These are phyloP conservation scores for Onychomys leucogaster DNA, from an alignment of 2,797 vertebrate genomes.

Conservation along the genomic window DNA sequence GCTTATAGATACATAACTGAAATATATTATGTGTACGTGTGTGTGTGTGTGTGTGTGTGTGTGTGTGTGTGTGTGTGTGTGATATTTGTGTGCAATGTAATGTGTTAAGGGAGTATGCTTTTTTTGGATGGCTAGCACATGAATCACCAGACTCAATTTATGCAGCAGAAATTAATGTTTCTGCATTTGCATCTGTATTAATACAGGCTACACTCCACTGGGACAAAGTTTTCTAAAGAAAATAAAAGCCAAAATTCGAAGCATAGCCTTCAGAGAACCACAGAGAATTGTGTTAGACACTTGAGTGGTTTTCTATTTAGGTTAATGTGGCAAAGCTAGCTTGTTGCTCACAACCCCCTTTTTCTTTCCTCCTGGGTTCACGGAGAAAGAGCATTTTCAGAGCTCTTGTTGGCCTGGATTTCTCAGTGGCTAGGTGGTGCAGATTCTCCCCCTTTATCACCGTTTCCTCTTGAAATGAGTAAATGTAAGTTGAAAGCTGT, in stretches of 20 bases:
- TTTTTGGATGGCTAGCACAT: background rate
- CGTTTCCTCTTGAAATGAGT: conserved; percentile 50
- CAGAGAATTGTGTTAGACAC: conserved; percentile 55
- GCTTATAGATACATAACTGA: background rate
- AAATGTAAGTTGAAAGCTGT: conserved; percentile 19
- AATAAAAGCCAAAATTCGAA: conserved; percentile 61
- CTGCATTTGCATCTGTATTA: conserved; percentile 15
- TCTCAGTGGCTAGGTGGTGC: background rate
- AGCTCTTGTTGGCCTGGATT: conserved; percentile 8
- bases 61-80: no score
- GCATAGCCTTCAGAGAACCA: conserved; percentile 58
- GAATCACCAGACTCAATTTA: background rate
- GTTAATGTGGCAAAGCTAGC: conserved; percentile 48
- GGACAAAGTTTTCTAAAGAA: conserved; percentile 52
- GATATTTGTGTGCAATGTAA: background rate
- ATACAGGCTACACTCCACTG: background rate
- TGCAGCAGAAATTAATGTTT: conserved; percentile 31
- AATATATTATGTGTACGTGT: background rate
- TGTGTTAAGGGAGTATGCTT: background rate
- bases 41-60: no score
- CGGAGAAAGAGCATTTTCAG: background rate
- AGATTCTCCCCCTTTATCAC: background rate
- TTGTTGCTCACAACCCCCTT: background rate
- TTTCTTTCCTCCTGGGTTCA: background rate
- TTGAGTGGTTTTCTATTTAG: conserved; percentile 61